Conservation (phyloP, 2,797 vertebrate genomes). For the Eulemur rubriventer region DNA sequence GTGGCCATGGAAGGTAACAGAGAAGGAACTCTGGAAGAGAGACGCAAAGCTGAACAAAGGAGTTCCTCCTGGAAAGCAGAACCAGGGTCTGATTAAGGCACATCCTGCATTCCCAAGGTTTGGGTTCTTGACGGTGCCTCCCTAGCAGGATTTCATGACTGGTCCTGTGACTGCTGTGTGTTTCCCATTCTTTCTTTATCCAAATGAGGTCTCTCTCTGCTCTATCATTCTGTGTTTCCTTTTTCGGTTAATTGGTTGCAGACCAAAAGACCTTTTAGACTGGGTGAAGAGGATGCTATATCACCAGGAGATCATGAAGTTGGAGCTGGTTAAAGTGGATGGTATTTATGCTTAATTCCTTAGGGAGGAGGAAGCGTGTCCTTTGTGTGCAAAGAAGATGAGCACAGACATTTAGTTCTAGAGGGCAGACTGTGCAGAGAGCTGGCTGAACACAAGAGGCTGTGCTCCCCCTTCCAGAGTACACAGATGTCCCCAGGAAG, state of each 20-base stretch:
- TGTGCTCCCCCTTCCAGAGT: neutral
- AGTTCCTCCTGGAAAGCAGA: neutral
- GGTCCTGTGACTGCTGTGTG: neutral
- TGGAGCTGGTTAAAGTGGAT: neutral
- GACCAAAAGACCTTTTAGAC: neutral
- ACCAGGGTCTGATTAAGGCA: neutral
- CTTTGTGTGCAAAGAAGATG: neutral
- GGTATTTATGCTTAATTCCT: neutral
- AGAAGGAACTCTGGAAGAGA: neutral
- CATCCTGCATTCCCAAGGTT: neutral
- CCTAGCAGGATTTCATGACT: neutral
- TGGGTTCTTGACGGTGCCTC: neutral
- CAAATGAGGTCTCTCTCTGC: neutral
- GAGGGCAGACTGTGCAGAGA: neutral
- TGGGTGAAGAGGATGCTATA: neutral
- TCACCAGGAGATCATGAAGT: neutral
- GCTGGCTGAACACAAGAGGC: neutral
- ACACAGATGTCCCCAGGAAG: neutral
- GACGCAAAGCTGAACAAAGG: neutral
- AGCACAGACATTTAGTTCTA: neutral
- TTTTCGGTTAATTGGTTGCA: neutral
- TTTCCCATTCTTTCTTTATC: neutral
- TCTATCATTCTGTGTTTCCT: neutral
- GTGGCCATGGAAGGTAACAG: neutral
- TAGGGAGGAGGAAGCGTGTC: neutral